phyloP scores from a whole-genome alignment of 2,113 vertebrate genomes.

The Probosciger aterrimus region DNA sequence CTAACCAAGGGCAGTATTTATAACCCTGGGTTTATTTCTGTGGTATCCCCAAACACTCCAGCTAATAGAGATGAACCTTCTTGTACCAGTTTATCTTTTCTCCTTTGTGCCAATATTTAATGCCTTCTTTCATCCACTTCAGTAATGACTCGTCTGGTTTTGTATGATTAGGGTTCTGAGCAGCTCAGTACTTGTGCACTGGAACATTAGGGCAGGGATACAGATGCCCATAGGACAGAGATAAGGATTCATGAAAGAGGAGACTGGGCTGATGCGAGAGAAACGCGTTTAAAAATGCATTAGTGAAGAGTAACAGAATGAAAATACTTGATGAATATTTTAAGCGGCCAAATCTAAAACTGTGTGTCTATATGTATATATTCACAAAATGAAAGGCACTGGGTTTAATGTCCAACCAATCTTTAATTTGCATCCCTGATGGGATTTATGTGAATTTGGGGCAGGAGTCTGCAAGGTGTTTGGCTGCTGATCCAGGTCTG shows the following conservation, averaged over 20 bases:
- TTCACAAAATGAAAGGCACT: neutral
- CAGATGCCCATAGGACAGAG: conserved; percentile 35
- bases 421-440: neutral
- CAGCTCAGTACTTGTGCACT: neutral
- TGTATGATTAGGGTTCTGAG: conserved; percentile 23
- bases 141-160: conserved; percentile 30
- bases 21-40: neutral
- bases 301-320: neutral
- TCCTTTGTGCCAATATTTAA: conserved; percentile 26
- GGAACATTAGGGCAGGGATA: conserved; percentile 32
- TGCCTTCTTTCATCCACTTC: conserved; percentile 25
- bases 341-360: conserved; percentile 12
- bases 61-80: conserved; percentile 25
- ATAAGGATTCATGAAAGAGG: conserved; percentile 43
- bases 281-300: neutral
- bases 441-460: neutral
- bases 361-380: neutral
- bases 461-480: neutral
- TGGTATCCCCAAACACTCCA: neutral
- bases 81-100: conserved; percentile 18
- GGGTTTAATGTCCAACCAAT: neutral
- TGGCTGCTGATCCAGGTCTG: neutral
- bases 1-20: neutral
- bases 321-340: conserved; percentile 32
- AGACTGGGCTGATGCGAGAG: neutral